Evolutionary conservation across 2,888 invertebrate species (phyloP).

Genomic region (Chymomyza amoena): DNA sequence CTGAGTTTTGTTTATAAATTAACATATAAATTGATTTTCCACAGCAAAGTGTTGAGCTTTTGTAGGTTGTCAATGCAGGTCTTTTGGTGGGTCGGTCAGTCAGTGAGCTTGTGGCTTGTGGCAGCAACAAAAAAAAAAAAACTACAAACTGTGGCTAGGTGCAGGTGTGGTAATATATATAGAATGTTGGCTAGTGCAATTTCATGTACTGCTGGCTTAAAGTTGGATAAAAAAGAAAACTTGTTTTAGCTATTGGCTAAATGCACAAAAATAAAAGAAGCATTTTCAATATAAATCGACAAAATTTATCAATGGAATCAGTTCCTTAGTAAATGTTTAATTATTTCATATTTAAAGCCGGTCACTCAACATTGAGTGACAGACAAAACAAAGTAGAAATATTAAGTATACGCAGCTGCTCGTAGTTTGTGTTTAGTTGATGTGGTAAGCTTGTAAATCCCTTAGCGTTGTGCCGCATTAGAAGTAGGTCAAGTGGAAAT

Average conservation of each 20-base stretch:
- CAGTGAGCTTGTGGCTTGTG: neutral
- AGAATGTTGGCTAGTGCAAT: neutral
- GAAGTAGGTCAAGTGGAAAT: conserved; percentile 67
- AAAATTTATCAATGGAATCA: neutral
- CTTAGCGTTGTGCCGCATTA: conserved; percentile 21
- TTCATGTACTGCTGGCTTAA: conserved; percentile 1
- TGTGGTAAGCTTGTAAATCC: conserved; percentile 48
- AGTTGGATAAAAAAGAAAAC: neutral
- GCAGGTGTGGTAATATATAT: neutral
- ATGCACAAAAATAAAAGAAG: neutral
- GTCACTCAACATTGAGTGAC: neutral
- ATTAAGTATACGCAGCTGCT: neutral
- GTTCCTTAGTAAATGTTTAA: neutral
- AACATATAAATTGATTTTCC: conserved; percentile 73
- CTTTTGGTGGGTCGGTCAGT: neutral
- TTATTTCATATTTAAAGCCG: neutral
- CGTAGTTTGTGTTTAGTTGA: neutral
- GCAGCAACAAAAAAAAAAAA: neutral
- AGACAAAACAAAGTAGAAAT: neutral
- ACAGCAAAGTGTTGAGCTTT: conserved; percentile 54
- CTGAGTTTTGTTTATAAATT: conserved; percentile 58
- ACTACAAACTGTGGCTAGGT: neutral
- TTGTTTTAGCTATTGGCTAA: neutral
- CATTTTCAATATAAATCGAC: neutral
- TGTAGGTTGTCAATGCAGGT: conserved; percentile 40